phyloP scores from a whole-genome alignment of 2,797 vertebrate genomes.

The Meriones psammophilus region DNA sequence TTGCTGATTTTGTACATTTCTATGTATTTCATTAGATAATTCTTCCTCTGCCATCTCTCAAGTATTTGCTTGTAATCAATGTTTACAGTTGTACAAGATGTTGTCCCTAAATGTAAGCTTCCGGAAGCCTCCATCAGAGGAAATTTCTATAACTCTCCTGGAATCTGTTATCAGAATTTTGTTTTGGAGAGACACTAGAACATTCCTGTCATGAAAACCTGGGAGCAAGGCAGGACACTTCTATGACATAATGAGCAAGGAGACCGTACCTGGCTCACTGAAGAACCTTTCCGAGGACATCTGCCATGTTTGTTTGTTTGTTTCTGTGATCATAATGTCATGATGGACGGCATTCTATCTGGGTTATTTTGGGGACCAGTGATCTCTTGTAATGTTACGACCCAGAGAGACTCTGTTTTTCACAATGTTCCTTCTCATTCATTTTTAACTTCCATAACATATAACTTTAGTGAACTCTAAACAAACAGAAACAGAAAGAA shows the following conservation, averaged over 20 bases:
- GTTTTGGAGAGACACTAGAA: background rate
- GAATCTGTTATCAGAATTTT: background rate
- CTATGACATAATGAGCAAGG: background rate
- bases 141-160: background rate
- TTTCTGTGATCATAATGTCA: background rate
- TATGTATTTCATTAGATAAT: background rate
- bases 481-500: constrained; percentile 70
- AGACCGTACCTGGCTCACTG: background rate
- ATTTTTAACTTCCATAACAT: constrained; percentile 76
- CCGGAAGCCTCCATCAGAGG: background rate
- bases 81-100: background rate
- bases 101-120: background rate
- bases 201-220: background rate
- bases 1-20: background rate
- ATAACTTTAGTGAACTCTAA: constrained; percentile 81
- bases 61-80: background rate
- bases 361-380: background rate
- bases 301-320: background rate
- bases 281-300: background rate
- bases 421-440: constrained; percentile 63
- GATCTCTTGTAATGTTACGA: background rate
- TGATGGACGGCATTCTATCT: background rate
- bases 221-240: background rate
- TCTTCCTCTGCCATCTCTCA: constrained; percentile 2
- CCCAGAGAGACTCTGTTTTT: background rate